Base-by-base conservation (phyloP, 92 coral and sea anemone genomes). In the Parazoanthus darwini region DNA sequence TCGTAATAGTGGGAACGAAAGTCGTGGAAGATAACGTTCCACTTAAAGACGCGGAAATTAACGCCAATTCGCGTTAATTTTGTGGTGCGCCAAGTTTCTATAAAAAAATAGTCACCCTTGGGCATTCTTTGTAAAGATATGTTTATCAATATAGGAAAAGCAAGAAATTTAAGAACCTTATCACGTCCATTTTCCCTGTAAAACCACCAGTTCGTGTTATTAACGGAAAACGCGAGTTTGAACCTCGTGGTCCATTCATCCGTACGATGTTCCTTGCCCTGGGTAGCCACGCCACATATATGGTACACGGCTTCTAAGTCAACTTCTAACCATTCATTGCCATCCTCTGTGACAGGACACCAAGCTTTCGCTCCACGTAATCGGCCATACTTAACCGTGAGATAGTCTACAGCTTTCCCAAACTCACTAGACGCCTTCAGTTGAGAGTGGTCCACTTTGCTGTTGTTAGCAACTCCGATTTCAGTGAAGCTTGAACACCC, bases 221-320 rank as follows among this genome's bases (percentile, higher is more conserved):
- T 88, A 59, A 36, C 71, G 50, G 93, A 91, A 58, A 87, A 85
- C 35, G 81, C 74, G n/a, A 93, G 70, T 6, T 88, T 89, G 74
- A 87, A 93, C 38, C 79, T 91, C 8, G 88, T 87, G 51, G 92
- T 88, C 88, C 92, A 93, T 46, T 90, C 92, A 37, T 84, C 56
- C 18, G 74, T 70, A 22, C 92, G 36, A 54, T 80, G 51, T 42
- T 44, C 85, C 76, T 91, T 89, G 26, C 96, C 96, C 78, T 92
- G 96, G 13, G 93, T 93, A 50, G 93, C 94, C 67, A 93, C 88
- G 71, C 96, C 96, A 81, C 93, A 91, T 29, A 93, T 79, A 58
- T 63, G 50, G 84, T 91, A 90, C 25, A 68, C 39, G 70, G 79
- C 80, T 13, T 94, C 94, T 78, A 91, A 89, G 79, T 91, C 94